Base-by-base conservation (phyloP, 2,113 vertebrate genomes). In the Delphinus delphis region DNA sequence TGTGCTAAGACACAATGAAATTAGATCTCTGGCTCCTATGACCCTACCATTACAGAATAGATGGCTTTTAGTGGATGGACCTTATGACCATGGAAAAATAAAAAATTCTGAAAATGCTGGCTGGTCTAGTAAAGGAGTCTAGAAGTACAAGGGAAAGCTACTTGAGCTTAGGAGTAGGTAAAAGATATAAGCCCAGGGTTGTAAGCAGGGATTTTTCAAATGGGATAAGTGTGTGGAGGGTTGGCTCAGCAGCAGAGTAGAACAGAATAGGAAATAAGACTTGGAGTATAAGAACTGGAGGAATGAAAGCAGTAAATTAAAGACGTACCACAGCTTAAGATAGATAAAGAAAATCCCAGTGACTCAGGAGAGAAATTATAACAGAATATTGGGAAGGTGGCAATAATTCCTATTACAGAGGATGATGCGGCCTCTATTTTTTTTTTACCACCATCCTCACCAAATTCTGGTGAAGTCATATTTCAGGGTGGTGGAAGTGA, bases 1-100 rank as follows among this genome's bases (percentile, higher is more conserved):
- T 28, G 15, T 95, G 36, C 13, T 73, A 91, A 97, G 20, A 58
- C 23, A 97, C 55, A 58, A 41, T 93, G 62, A 91, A 86, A 95
- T 89, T 70, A 63, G 80, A 47, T 67, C 4, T 82, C 26, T 95
- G 73, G 33, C n/a, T 79, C 13, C 77, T 91, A 71, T 31, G 28
- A 88, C 28, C 6, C 53, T 88, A 85, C 50, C 12, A 15, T 68
- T 65, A 82, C 1, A 17, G 41, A 47, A 17, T 20, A 50, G 44
- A 84, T 63, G 18, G 76, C 36, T 93, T 96, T 90, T 91, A 81
- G 26, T 88, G 31, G 58, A 36, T 90, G 4, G 53, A 87, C 9
- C 36, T 73, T 93, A 63, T 91, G 55, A n/a, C 25, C 36, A 90
- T 38, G 18, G 26, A 58, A 76, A 90, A 55, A 73, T 20, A 9